These are phyloP conservation scores for Aphis craccivora DNA, from an alignment of 1,140 invertebrate genomes.

Conservation along the genomic window DNA sequence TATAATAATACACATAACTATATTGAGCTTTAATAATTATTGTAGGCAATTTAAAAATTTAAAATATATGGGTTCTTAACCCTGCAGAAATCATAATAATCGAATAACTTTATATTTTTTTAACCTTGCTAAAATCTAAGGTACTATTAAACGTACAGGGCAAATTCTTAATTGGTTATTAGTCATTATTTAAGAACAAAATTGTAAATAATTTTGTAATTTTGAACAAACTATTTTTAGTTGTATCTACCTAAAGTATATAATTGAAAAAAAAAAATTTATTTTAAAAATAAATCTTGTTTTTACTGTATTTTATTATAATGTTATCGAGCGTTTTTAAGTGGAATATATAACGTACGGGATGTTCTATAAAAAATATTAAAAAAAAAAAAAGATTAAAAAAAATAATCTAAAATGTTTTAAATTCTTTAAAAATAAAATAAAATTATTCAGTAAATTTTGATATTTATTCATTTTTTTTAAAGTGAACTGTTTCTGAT, in stretches of 20 bases:
- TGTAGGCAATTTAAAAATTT: background rate
- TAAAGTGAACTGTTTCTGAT: too few species aligned
- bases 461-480: too few species aligned
- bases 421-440: too few species aligned
- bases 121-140: background rate
- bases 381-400: too few species aligned
- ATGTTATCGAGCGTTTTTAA: too few species aligned
- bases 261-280: too few species aligned
- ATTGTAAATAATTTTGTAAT: background rate
- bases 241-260: background rate
- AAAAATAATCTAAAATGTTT: too few species aligned
- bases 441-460: too few species aligned
- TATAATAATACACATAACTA: background rate
- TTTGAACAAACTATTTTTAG: background rate
- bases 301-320: background rate
- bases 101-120: background rate
- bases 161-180: background rate
- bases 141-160: background rate
- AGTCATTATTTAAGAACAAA: too few species aligned
- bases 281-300: background rate
- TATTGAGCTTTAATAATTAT: background rate
- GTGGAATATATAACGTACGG: too few species aligned
- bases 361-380: too few species aligned
- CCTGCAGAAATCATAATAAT: background rate
- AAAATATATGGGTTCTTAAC: background rate